Evolutionary conservation across 2,797 vertebrate genomes (phyloP).

Genomic region (Lateolabrax maculatus): DNA sequence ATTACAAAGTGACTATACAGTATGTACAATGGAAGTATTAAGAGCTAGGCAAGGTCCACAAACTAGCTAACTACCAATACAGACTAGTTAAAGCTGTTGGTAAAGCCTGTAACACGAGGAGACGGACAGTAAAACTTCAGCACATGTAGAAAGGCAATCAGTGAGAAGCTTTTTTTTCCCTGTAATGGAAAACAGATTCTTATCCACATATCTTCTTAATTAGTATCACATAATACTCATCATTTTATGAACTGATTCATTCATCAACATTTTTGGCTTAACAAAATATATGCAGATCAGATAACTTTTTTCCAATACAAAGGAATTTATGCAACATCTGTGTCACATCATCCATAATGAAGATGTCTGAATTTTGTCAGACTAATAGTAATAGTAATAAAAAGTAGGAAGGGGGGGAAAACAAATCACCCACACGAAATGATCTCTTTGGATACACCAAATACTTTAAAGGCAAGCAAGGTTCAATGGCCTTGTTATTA

Average conservation of each 20-base stretch:
- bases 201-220: constrained; percentile 49
- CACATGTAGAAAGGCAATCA: constrained; percentile 62
- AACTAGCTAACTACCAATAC: constrained; percentile 38
- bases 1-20: constrained; percentile 45
- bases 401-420: neutral
- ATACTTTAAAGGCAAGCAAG: constrained; percentile 76
- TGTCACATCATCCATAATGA: constrained; percentile 41
- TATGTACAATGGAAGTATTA: constrained; percentile 53
- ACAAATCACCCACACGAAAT: constrained; percentile 39
- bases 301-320: constrained; percentile 15
- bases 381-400: no score
- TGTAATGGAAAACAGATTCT: constrained; percentile 41
- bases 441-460: constrained; percentile 75
- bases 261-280: constrained; percentile 54
- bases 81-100: constrained; percentile 49
- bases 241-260: constrained; percentile 34
- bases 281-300: constrained; percentile 40
- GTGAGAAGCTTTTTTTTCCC: constrained; percentile 55
- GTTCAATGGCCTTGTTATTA: constrained; percentile 53
- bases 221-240: constrained; percentile 40
- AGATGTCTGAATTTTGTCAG: constrained; percentile 13
- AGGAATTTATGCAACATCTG: constrained; percentile 32
- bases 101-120: constrained; percentile 36
- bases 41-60: constrained; percentile 48
- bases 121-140: constrained; percentile 47